Percentiles rank a stretch among this genome's conserved stretches.
These are phyloP conservation scores for Erpobdella octoculata DNA, from an alignment of 2,888 invertebrate species.

Conservation along the genomic window DNA sequence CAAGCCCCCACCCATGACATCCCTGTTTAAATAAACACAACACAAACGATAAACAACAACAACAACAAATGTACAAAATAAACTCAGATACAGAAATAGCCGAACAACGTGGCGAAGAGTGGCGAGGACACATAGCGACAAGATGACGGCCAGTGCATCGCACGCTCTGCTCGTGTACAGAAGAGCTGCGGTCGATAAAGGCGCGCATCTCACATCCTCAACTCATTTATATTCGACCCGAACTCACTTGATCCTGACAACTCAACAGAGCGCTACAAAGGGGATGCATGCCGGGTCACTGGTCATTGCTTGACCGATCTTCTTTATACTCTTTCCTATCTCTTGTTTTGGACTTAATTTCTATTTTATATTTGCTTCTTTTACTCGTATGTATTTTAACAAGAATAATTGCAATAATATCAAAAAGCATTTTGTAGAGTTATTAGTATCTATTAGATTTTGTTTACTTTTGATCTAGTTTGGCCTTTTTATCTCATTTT, in stretches of 20 bases:
- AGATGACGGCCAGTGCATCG: too few species aligned
- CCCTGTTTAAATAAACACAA: too few species aligned
- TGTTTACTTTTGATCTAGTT: too few species aligned
- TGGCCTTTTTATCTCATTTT: too few species aligned
- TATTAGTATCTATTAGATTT: too few species aligned
- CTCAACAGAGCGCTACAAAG: constrained; percentile 27
- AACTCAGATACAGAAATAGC: too few species aligned
- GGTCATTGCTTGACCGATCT: constrained; percentile 22
- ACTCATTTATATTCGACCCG: constrained; percentile 20
- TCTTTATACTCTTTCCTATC: background rate
- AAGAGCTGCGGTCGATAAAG: background rate
- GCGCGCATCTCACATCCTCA: constrained; percentile 7
- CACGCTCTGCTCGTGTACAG: background rate
- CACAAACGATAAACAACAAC: background rate
- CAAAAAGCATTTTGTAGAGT: too few species aligned
- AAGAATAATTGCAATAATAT: too few species aligned
- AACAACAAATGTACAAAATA: too few species aligned
- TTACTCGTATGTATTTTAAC: background rate
- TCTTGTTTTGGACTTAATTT: background rate
- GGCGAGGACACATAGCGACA: too few species aligned
- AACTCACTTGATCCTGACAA: constrained; percentile 25
- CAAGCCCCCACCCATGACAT: constrained; percentile 16
- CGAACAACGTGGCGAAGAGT: too few species aligned
- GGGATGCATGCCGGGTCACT: constrained; percentile 9
- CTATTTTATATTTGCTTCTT: background rate